Conservation (phyloP, 2,888 invertebrate genomes). For the Holacanthella duospinosa region DNA sequence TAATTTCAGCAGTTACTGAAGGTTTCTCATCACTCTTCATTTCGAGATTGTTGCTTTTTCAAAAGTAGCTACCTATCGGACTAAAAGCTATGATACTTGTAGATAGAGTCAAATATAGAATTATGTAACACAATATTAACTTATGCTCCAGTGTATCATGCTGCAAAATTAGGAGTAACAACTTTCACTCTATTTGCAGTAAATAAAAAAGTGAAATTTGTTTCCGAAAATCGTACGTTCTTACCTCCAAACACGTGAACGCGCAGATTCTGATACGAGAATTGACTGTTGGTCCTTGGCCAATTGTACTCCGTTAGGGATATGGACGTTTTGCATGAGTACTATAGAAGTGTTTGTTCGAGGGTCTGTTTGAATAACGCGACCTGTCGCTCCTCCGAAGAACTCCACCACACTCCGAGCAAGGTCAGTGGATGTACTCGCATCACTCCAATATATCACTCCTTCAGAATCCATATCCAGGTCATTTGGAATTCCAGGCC, state of each 20-base stretch:
- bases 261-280: slow-evolving; percentile 61
- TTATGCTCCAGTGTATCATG: too few species aligned
- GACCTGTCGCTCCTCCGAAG: slow-evolving; percentile 67
- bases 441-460: slow-evolving; percentile 79
- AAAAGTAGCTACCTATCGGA: too few species aligned
- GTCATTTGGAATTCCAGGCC: slow-evolving; percentile 59
- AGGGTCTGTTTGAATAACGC: slow-evolving; percentile 69
- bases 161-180: too few species aligned
- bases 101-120: too few species aligned
- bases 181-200: too few species aligned
- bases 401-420: slow-evolving; percentile 51
- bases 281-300: slow-evolving; percentile 71
- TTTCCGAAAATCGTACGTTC: too few species aligned
- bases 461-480: slow-evolving; percentile 66
- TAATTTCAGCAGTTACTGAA: too few species aligned
- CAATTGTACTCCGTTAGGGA: slow-evolving; percentile 77
- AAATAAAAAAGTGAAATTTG: too few species aligned
- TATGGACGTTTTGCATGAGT: slow-evolving; percentile 62
- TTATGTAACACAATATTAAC: too few species aligned
- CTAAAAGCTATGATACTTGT: too few species aligned
- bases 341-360: slow-evolving; percentile 64
- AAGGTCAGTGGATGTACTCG: slow-evolving; percentile 60
- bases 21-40: too few species aligned
- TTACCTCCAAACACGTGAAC: slow-evolving; percentile 48
- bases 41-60: too few species aligned